phyloP scores from a whole-genome alignment of 2,797 vertebrate species.

The Chloroceryle amazona region DNA sequence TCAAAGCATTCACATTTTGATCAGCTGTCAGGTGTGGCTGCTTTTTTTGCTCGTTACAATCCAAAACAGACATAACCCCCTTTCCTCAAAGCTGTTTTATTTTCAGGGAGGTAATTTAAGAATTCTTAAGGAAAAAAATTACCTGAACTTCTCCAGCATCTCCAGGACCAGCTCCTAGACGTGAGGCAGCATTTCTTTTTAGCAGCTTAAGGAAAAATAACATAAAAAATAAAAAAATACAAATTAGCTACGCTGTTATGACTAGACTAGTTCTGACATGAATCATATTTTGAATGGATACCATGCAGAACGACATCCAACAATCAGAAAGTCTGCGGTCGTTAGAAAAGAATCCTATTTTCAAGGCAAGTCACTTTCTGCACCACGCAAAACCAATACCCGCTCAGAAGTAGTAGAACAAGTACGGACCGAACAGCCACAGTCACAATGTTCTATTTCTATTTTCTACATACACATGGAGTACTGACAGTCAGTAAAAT shows the following conservation, averaged over 20 bases:
- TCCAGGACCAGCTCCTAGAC: conserved; percentile 91
- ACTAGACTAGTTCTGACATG: neutral
- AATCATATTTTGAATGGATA: neutral
- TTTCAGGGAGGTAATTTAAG: neutral
- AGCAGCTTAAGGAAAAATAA: conserved; percentile 87
- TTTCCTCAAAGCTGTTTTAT: neutral
- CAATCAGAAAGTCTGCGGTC: neutral
- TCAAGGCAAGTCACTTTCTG: neutral
- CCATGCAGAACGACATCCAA: neutral
- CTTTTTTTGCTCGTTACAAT: neutral
- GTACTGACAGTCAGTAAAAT: neutral
- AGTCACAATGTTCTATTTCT: neutral
- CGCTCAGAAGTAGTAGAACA: neutral
- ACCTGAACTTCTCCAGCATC: conserved; percentile 95
- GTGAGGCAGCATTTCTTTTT: conserved; percentile 93
- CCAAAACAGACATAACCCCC: neutral
- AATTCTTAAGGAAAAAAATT: conserved; percentile 24
- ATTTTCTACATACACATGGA: neutral
- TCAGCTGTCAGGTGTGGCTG: neutral
- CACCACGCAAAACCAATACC: neutral
- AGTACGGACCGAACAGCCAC: neutral
- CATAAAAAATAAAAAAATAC: neutral
- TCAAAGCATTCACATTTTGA: neutral
- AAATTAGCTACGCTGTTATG: neutral
- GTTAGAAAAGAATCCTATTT: neutral